A percentile compares a stretch with the other conserved stretches of the same genome.
phyloP scores from a whole-genome alignment of 2,888 invertebrate genomes.

The Volucella inanis region DNA sequence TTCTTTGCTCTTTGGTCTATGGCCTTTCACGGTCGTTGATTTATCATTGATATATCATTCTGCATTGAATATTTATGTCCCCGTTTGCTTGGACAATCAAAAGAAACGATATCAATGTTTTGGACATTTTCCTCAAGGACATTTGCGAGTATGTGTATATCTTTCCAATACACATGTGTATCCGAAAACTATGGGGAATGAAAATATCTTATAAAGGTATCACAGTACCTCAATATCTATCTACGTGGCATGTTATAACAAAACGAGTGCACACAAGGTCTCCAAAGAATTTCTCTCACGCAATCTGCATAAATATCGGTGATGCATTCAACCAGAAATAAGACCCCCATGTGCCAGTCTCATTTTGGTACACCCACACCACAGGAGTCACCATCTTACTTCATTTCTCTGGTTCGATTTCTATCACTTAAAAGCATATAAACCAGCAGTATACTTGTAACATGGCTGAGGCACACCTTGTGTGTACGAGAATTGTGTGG shows the following conservation, averaged over 20 bases:
- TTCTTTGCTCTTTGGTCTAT: too few species aligned
- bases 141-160: background rate
- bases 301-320: slow-evolving; percentile 67
- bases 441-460: slow-evolving; percentile 19
- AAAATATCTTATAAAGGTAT: slow-evolving; percentile 30
- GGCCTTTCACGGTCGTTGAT: too few species aligned
- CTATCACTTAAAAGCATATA: slow-evolving; percentile 60
- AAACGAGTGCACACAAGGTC: slow-evolving; percentile 31
- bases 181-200: background rate
- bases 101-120: slow-evolving; percentile 40
- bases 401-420: slow-evolving; percentile 2
- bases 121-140: slow-evolving; percentile 17
- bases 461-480: slow-evolving; percentile 22
- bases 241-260: background rate
- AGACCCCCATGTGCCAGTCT: slow-evolving; percentile 18
- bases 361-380: slow-evolving; percentile 23
- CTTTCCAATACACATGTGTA: background rate
- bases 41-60: background rate
- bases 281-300: slow-evolving; percentile 62
- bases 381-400: slow-evolving; percentile 19
- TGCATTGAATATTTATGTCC: slow-evolving; percentile 28
- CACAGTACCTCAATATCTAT: too few species aligned
- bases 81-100: slow-evolving; percentile 62
- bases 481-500: background rate
- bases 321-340: slow-evolving; percentile 62